Evolutionary conservation across 2,888 invertebrate genomes (phyloP), one percentile per base, ranked within the genome.

Genomic region (Nomada fucata): DNA sequence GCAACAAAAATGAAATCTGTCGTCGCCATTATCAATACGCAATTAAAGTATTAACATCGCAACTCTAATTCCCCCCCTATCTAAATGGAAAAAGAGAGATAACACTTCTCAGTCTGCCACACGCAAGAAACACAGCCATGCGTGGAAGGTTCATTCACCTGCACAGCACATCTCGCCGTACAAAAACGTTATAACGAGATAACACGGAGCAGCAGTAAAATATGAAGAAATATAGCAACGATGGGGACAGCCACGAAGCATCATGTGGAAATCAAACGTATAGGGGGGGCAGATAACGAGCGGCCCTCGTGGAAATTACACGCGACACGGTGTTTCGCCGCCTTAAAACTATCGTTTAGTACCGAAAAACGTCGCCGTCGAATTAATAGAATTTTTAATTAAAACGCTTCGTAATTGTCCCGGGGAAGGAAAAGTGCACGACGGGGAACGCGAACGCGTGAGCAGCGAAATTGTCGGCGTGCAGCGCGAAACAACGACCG

Each of bases 381-480:
- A 90, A 92, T 92, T 92, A 92, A 92, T 92, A 90, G 90, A 91
- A 91, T 92, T 92, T 92, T 92, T 92, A 91, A 92, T 92, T 92
- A 91, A 92, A 92, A 89, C 86, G 86, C 90, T 69, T 86, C 80
- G 88, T 90, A 91, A 92, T 92, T 90, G 89, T 88, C 76, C 85
- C 23, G 85, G 83, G 77, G 29, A 71, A 79, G 63, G 79, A 79
- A 82, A 81, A 82, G 79, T 83, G 64, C 65, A 69, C 64, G 83
- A 75, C 70, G n/a, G 83, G 72, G 77, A 82, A 61, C 60, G 76
- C 47, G 59, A 60, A 59, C 53, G 73, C 69, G 75, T 20, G 72
- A 75, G 60, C 79, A 79, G 82, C 79, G 67, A 82, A 84, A 87
- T 82, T 79, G 76, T 70, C 44, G 50, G 26, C 53, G 55, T 18